phyloP scores from a whole-genome alignment of 2,888 invertebrate species.

The Sinhomidia bicolor region DNA sequence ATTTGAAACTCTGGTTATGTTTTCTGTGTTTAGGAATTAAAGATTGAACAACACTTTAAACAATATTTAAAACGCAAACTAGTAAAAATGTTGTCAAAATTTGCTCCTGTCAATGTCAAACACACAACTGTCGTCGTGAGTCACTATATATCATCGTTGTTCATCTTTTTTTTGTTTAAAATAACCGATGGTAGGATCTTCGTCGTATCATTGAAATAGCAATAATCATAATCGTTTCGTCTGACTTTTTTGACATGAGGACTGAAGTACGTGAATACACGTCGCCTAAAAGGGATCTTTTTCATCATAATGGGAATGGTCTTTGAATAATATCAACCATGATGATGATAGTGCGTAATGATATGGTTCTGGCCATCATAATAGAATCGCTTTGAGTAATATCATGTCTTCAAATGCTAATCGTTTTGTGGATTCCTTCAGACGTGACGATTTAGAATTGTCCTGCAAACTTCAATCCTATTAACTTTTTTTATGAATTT shows the following conservation, averaged over 20 bases:
- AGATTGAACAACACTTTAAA: too few relatives aligned
- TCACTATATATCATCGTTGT: constrained; percentile 16
- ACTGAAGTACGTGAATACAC: constrained; percentile 62
- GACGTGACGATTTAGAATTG: constrained; percentile 76
- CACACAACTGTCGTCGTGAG: not conserved
- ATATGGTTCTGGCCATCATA: constrained; percentile 73
- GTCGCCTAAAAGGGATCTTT: constrained; percentile 58
- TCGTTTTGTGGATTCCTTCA: constrained; percentile 73
- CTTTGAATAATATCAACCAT: constrained; percentile 63
- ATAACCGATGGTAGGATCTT: constrained; percentile 45
- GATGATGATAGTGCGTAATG: constrained; percentile 60
- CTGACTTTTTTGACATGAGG: constrained; percentile 71
- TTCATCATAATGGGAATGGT: constrained; percentile 54
- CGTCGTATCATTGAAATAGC: constrained; percentile 49
- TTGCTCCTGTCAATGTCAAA: too few relatives aligned
- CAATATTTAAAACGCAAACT: too few relatives aligned
- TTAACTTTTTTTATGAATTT: constrained; percentile 70
- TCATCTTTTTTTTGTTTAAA: constrained; percentile 13
- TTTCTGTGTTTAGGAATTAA: too few relatives aligned
- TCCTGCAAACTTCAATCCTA: constrained; percentile 73
- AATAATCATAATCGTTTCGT: constrained; percentile 66
- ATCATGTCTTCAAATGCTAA: constrained; percentile 73
- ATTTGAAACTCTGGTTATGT: too few relatives aligned
- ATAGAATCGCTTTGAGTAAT: constrained; percentile 76
- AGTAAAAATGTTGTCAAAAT: too few relatives aligned